phyloP scores from a whole-genome alignment of 2,888 invertebrate species.

The Lasioglossum oenotherae region DNA sequence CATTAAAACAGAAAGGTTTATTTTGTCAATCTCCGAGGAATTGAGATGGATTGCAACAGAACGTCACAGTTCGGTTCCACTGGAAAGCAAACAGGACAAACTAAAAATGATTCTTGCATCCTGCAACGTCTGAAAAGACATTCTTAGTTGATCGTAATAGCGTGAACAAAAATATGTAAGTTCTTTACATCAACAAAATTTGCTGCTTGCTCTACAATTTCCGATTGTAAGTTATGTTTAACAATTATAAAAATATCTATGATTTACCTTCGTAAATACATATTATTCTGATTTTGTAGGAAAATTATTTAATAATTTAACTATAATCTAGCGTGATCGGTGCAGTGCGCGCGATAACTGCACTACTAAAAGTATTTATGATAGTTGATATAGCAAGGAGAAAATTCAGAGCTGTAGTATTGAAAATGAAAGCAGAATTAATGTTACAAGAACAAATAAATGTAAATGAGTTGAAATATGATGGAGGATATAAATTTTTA shows the following conservation, averaged over 20 bases:
- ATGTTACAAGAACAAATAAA: background rate
- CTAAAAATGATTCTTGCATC: background rate
- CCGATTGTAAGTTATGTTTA: conserved; percentile 32
- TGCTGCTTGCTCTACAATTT: background rate
- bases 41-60: background rate
- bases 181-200: background rate
- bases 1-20: background rate
- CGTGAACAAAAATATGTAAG: background rate
- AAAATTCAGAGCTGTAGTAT: background rate
- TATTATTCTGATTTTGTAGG: conserved; percentile 37
- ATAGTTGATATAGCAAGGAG: background rate
- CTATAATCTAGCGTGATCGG: background rate
- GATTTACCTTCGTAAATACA: background rate
- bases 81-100: background rate
- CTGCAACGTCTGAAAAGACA: background rate
- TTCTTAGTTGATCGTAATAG: background rate
- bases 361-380: background rate
- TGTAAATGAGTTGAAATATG: background rate
- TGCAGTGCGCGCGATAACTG: conserved; percentile 29
- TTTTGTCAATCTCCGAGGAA: background rate
- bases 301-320: conserved; percentile 16
- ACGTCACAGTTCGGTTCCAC: background rate
- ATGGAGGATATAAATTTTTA: background rate
- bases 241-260: background rate
- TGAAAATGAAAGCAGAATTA: background rate